These are phyloP conservation scores for Drosophila vallismaia DNA, from an alignment of 2,888 invertebrate genomes.

Conservation along the genomic window DNA sequence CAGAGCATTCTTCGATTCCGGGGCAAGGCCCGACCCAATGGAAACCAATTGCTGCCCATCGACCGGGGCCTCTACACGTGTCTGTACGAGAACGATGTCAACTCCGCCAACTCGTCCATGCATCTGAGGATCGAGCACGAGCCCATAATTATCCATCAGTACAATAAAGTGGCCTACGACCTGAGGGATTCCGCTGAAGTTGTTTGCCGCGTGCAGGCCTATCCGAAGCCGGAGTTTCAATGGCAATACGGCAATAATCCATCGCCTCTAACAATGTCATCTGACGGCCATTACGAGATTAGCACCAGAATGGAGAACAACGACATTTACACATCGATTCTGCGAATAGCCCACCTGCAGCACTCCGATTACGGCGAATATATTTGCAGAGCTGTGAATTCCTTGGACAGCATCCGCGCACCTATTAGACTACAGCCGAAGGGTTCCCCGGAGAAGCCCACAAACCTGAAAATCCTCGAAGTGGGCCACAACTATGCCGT, in stretches of 20 bases:
- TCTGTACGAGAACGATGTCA: slow-evolving; percentile 94
- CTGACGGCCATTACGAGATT: slow-evolving; percentile 94
- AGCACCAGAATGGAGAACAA: slow-evolving; percentile 91
- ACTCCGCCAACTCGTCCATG: slow-evolving; percentile 94
- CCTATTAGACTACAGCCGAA: slow-evolving; percentile 93
- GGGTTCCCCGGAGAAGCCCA: slow-evolving; percentile 93
- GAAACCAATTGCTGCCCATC: slow-evolving; percentile 90
- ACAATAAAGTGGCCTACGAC: slow-evolving; percentile 95
- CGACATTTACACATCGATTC: slow-evolving; percentile 92
- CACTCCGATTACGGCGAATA: slow-evolving; percentile 95
- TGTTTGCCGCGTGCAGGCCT: slow-evolving; percentile 94
- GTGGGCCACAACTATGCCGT: slow-evolving; percentile 92
- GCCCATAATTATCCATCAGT: slow-evolving; percentile 93
- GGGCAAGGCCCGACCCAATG: slow-evolving; percentile 90
- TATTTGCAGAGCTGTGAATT: slow-evolving; percentile 93
- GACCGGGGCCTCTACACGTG: slow-evolving; percentile 95
- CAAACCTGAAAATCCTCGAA: slow-evolving; percentile 88
- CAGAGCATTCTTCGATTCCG: slow-evolving; percentile 92
- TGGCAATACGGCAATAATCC: slow-evolving; percentile 93
- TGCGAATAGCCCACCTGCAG: slow-evolving; percentile 89
- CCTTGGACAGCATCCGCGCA: slow-evolving; percentile 90
- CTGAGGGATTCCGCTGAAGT: slow-evolving; percentile 93
- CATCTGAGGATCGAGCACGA: slow-evolving; percentile 95
- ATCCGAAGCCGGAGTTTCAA: slow-evolving; percentile 96
- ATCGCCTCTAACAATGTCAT: slow-evolving; percentile 90